A percentile compares a stretch with the other conserved stretches of the same genome.
These are phyloP conservation scores for Noctua comes DNA, from an alignment of 2,888 invertebrate species.

Conservation along the genomic window DNA sequence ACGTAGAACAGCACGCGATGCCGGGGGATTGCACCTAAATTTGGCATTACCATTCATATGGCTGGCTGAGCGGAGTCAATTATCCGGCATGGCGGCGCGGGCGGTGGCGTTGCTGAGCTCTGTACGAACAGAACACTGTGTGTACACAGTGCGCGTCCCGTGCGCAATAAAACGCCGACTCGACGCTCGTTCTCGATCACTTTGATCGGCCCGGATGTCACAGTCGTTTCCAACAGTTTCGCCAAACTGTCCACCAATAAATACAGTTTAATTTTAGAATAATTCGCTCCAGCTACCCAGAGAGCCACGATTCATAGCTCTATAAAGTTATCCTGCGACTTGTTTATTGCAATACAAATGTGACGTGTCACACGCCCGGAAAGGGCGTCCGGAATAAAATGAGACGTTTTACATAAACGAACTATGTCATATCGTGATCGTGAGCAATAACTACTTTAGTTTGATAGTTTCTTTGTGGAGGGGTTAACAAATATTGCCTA, in stretches of 20 bases:
- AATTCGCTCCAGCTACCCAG: conserved; percentile 79
- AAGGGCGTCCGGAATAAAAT: conserved; percentile 66
- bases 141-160: conserved; percentile 27
- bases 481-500: conserved; percentile 50
- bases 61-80: conserved; percentile 67
- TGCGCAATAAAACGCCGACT: conserved; percentile 78
- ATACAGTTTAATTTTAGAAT: conserved; percentile 85
- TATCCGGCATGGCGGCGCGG: conserved; percentile 62
- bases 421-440: conserved; percentile 62
- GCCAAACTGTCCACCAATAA: conserved; percentile 79
- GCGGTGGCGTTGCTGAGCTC: conserved; percentile 9
- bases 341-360: conserved; percentile 77
- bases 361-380: conserved; percentile 69
- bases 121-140: conserved; percentile 4
- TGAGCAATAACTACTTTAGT: conserved; percentile 55
- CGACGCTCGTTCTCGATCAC: conserved; percentile 82
- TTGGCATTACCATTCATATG: conserved; percentile 69
- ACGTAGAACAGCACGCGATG: conserved; percentile 60
- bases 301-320: conserved; percentile 76
- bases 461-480: conserved; percentile 60
- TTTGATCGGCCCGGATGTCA: conserved; percentile 88
- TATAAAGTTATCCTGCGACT: conserved; percentile 76
- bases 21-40: conserved; percentile 63
- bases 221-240: conserved; percentile 80
- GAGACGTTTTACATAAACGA: conserved; percentile 62